Conservation (phyloP, 2,888 invertebrate species). For the Eurois occulta region DNA sequence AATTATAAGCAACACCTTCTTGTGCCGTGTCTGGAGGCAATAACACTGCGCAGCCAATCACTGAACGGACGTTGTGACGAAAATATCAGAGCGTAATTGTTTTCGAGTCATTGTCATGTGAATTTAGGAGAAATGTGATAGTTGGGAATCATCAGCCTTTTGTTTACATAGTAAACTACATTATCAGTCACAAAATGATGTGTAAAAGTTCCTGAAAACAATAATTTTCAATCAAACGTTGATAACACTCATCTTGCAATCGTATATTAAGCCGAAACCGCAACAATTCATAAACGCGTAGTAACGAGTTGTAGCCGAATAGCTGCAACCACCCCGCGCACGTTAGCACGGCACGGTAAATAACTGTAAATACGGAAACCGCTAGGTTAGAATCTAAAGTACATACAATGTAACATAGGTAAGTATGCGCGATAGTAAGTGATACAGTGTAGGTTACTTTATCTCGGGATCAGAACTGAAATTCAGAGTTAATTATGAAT, state of each 20-base stretch:
- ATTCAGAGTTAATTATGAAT: slow-evolving; percentile 53
- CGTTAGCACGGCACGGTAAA: slow-evolving; percentile 57
- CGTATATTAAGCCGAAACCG: slow-evolving; percentile 29
- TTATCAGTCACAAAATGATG: background rate
- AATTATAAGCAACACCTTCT: slow-evolving; percentile 90
- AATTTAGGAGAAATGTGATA: slow-evolving; percentile 15
- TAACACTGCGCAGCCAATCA: slow-evolving; percentile 78
- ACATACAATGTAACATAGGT: slow-evolving; percentile 45
- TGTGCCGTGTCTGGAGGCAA: slow-evolving; percentile 86
- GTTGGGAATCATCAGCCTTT: slow-evolving; percentile 1
- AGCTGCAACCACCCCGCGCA: slow-evolving; percentile 28
- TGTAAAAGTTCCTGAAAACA: background rate
- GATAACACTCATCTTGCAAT: slow-evolving; percentile 4
- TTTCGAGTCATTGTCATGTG: slow-evolving; percentile 50
- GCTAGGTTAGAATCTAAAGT: slow-evolving; percentile 43
- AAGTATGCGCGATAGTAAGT: slow-evolving; percentile 44
- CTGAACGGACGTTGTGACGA: slow-evolving; percentile 74
- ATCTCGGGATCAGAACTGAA: slow-evolving; percentile 44
- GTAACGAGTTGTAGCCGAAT: slow-evolving; percentile 45
- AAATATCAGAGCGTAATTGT: slow-evolving; percentile 71
- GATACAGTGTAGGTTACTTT: slow-evolving; percentile 52
- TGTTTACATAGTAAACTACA: background rate
- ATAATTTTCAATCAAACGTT: slow-evolving; percentile 8
- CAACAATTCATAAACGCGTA: slow-evolving; percentile 50
- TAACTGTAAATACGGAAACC: slow-evolving; percentile 63